phyloP scores from a whole-genome alignment of 2,113 vertebrate species.

The Hemiprocne comata region DNA sequence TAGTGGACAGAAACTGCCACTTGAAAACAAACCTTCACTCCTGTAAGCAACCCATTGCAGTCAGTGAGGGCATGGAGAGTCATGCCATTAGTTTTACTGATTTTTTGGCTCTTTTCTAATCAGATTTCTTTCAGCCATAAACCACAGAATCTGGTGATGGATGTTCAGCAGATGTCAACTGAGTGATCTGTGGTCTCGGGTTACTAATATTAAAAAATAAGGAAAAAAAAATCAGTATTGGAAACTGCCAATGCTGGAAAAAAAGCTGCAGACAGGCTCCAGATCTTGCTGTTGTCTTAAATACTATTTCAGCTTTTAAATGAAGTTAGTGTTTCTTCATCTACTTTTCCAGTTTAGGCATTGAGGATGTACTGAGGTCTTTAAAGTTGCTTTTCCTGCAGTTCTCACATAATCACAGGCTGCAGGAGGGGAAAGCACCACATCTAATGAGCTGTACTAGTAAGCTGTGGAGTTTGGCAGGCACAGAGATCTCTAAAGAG shows the following conservation, averaged over 20 bases:
- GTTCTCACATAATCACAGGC: constrained; percentile 10
- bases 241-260: background rate
- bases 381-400: background rate
- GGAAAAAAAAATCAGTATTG: background rate
- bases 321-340: background rate
- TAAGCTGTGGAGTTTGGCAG: constrained; percentile 11
- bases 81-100: background rate
- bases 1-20: background rate
- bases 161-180: background rate
- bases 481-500: background rate
- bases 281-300: background rate
- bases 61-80: background rate
- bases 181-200: background rate
- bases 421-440: background rate
- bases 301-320: background rate
- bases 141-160: background rate
- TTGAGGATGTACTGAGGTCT: background rate
- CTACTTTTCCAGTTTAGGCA: background rate
- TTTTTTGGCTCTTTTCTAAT: background rate
- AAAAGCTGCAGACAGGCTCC: background rate
- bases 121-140: background rate
- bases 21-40: background rate
- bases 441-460: background rate
- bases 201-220: background rate
- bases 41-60: background rate